Base-by-base conservation (phyloP, 37 sponge, comb jelly and placozoan species). In the Cladorhizidae sp. region DNA sequence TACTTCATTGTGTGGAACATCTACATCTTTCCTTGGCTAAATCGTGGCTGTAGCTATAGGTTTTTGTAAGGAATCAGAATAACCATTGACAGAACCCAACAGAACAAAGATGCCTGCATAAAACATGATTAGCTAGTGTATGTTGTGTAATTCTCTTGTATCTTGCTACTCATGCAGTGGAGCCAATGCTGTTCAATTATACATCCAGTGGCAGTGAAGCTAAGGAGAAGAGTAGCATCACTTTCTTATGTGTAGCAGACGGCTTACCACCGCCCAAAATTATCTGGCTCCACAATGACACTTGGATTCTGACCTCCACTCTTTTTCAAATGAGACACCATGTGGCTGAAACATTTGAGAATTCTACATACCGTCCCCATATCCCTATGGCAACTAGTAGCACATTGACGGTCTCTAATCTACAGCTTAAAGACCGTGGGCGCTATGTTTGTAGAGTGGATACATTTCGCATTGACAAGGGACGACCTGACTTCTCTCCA, bases 221-320 rank as follows among this genome's bases (percentile, higher is more conserved):
- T 31, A 15, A 8, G 5, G 67, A 65, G 67, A 33, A 32, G 33
- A 2, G 5, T 2, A 18, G 23, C 21, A 61, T 68, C 37, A 52
- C 57, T n/a, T 75, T 84, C 29, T 40, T 2, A 18, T 84, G 85
- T 28, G 37, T 39, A 38, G 85, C 85, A 29, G 85, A 84, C 40
- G 85, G 85, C 31, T 57, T 70, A 1, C 76, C 76, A 9, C 23
- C 35, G 3, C 85, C 85, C 14, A 36, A 55, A 5, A 84, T 84
- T 1, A 3, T 18, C 2, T 84, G 85, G 85, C 76, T 76, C 21
- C 56, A 54, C n/a, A 43, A 76, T 56, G 70, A 28, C 25, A 32
- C 25, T 9, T 28, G 42, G 40, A 37, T 51, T 3, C 36, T 65
- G 14, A 8, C 26, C 18, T 37, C 35, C 67, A 12, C 41, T 26